Evolutionary conservation across 2,113 vertebrate genomes (phyloP).

Genomic region (Physeter macrocephalus): DNA sequence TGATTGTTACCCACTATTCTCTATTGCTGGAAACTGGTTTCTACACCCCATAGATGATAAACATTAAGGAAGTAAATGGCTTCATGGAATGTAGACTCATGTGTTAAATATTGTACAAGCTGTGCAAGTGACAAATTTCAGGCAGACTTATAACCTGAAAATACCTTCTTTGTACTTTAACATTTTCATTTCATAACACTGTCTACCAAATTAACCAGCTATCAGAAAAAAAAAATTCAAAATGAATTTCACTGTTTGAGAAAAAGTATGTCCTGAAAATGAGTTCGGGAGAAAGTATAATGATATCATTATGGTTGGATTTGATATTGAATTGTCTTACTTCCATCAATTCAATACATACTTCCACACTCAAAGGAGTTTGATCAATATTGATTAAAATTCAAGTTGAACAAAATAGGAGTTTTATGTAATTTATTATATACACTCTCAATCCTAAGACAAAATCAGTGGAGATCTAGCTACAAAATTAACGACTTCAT

Average conservation of each 20-base stretch:
- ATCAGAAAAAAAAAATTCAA: neutral
- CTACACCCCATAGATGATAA: neutral
- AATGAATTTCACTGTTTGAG: neutral
- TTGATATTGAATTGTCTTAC: slow-evolving; percentile 21
- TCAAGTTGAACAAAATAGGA: slow-evolving; percentile 3
- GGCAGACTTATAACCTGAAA: neutral
- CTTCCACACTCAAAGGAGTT: neutral
- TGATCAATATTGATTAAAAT: slow-evolving; percentile 41
- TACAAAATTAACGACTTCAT: neutral
- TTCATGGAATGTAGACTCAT: neutral
- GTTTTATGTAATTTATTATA: slow-evolving; percentile 10
- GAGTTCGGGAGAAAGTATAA: neutral
- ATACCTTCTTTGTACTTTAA: neutral
- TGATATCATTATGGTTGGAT: neutral
- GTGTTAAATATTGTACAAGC: neutral
- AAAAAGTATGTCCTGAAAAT: neutral
- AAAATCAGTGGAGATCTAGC: neutral
- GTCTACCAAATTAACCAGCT: neutral
- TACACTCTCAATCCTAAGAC: neutral
- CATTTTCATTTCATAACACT: neutral
- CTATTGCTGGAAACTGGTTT: neutral
- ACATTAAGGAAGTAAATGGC: neutral
- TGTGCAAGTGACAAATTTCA: neutral
- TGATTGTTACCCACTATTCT: neutral
- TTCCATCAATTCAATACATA: neutral